Base-by-base conservation (phyloP, 2,888 invertebrate genomes). In the Tortrix viridana region DNA sequence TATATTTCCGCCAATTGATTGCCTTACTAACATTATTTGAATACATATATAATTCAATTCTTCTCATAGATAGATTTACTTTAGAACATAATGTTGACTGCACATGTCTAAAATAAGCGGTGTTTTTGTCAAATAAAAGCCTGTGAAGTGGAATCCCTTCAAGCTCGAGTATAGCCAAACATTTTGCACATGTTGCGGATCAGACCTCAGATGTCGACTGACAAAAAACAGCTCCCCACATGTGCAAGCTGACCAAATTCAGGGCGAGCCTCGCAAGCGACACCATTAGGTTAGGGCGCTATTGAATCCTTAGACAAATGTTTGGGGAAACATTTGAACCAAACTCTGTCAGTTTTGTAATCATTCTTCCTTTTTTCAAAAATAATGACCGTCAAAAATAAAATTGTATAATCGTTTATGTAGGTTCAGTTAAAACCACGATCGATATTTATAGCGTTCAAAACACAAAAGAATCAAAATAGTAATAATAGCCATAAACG, bases 141-240 rank as follows among this genome's bases (percentile, higher is more conserved):
- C 41, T 63, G 5, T 63, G 43, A 52, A 58, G 57, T 48, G 48
- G 53, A 87, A 85, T 69, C 82, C 83, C 69, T 76, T 80, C 69
- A 81, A 81, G 74, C 68, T 73, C 70, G 64, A 72, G 70, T 58
- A 74, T 73, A 74, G 69, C 69, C 71, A 74, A 81, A 72, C 74
- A 82, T 82, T 88, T 88, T 69, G 89, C 90, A 89, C 84, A 89
- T 90, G 90, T 87, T 79, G 77, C 78, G 73, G 72, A 81, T 77
- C 79, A 73, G 74, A 72, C 82, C 73, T 88, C 85, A 82, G 80
- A 84, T 86, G 85, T 81, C 70, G 77, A 74, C 77, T 79, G 84
- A 90, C 87, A 90, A 90, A 91, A 90, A 91, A 86, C 89, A 84
- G 81, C 73, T 71, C 68, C 74, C 74, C 88, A 86, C 85, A 88